Conservation (phyloP, 2,888 invertebrate genomes). For the Cylloceria caligata region DNA sequence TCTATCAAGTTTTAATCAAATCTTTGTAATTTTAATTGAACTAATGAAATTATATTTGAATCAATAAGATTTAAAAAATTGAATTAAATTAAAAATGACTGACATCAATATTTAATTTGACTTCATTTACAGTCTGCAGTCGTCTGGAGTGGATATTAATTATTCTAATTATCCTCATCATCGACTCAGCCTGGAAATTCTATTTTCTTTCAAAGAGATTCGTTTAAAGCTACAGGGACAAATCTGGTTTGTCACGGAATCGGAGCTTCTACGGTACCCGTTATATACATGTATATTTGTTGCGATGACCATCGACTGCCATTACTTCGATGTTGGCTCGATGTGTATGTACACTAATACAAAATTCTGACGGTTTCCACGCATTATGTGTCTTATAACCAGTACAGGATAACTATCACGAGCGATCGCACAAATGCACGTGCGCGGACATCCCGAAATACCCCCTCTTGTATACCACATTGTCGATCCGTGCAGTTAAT, state of each 20-base stretch:
- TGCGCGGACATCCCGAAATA: conserved; percentile 27
- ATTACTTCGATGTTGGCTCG: conserved; percentile 4
- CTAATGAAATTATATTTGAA: too few relatives aligned
- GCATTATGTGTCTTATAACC: conserved; percentile 59
- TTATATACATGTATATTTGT: conserved; percentile 31
- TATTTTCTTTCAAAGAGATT: background rate
- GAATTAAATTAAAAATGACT: background rate
- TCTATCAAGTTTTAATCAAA: background rate
- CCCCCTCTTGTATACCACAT: background rate
- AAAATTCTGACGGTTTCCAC: conserved; percentile 14
- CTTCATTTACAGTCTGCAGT: background rate
- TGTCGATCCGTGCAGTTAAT: conserved; percentile 13
- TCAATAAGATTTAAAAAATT: too few relatives aligned
- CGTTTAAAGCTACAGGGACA: conserved; percentile 4
- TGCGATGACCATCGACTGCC: conserved; percentile 46
- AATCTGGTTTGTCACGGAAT: conserved; percentile 40
- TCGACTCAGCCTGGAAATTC: background rate
- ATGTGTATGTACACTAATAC: background rate
- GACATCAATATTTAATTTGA: background rate
- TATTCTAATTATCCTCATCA: background rate
- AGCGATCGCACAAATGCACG: conserved; percentile 25
- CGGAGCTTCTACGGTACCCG: conserved; percentile 23
- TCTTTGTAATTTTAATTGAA: too few relatives aligned
- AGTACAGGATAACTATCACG: conserved; percentile 44
- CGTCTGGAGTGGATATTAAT: background rate